Base-by-base conservation (phyloP, 2,797 vertebrate species). In the Oryzias dopingdopingensis region DNA sequence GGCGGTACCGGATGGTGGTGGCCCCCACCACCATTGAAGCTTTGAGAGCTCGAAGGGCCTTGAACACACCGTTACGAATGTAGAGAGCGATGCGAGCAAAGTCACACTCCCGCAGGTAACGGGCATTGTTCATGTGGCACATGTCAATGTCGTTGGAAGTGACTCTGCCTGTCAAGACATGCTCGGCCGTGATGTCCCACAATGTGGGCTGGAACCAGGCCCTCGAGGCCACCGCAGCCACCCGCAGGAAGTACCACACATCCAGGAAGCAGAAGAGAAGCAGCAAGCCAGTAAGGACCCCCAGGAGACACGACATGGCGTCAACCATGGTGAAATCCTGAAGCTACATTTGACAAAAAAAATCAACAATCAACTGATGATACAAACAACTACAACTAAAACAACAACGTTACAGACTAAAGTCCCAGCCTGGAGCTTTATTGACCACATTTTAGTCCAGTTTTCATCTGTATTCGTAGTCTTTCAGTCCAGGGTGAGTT, bases 61-160 rank as follows among this genome's bases (percentile, higher is more conserved):
- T 92, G 24, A 95, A 89, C 22, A 96, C 76, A 0, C 95, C 94
- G 14, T 95, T 94, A 13, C 94, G 93, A 0, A 67, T 75, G 72
- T 93, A 91, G 46, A 94, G 90, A 15, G 92, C 92, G 29, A 88
- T 79, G 32, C 94, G 92, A 45, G 93, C 94, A n/a, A 96, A 92
- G 86, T 97, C 95, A 12, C 94, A 95, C 79, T 97, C 95, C 0
- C 95, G 88, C 5, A 95, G 88, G 87, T 95, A 96, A 42, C 95
- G 94, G 4, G 94, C 93, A 41, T 97, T 96, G 88, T 96, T 97
- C 95, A 96, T 96, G 82, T 97, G 95, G 45, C 93, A 84, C 88
- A 96, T 81, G 81, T 95, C 94, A 14, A 97, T 83, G 77, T 97
- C 95, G 0, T 76, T 82, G 0, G 91, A 83, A 2, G 93, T 85